Evolutionary conservation across 1,140 invertebrate genomes (phyloP).

Genomic region (Saccostrea cuccullata): DNA sequence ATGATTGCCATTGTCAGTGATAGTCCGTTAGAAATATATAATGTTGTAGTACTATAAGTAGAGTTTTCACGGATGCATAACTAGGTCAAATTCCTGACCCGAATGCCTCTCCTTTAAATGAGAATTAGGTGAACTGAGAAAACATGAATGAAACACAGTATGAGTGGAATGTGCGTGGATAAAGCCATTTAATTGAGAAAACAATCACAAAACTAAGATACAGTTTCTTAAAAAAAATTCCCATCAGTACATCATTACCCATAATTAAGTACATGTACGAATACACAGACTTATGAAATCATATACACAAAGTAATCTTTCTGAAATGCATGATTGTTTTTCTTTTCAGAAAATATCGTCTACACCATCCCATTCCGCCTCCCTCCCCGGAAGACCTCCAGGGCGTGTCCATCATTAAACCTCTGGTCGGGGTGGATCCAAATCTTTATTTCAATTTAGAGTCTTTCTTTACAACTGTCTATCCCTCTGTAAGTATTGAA

Average conservation of each 20-base stretch:
- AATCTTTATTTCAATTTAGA: slow-evolving; percentile 96
- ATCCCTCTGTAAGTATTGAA: slow-evolving; percentile 86
- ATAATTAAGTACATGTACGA: too few species aligned
- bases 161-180: background rate
- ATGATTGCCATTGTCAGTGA: background rate
- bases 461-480: slow-evolving; percentile 97
- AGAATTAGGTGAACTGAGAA: too few species aligned
- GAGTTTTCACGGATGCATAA: background rate
- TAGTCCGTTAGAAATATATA: background rate
- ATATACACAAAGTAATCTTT: background rate
- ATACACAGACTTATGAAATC: too few species aligned
- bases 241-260: too few species aligned
- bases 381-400: slow-evolving; percentile 86
- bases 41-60: background rate
- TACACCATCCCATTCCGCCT: slow-evolving; percentile 79
- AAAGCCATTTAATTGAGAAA: too few species aligned
- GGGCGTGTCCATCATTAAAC: slow-evolving; percentile 97
- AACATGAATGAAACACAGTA: background rate
- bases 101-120: background rate
- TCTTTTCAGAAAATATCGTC: slow-evolving; percentile 80
- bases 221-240: too few species aligned
- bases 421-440: slow-evolving; percentile 95
- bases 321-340: slow-evolving; percentile 8
- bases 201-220: too few species aligned
- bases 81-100: slow-evolving; percentile 8